A percentile compares a stretch with the other conserved stretches of the same genome.
Evolutionary conservation across 2,113 vertebrate species (phyloP).

Genomic region (Dunckerocampus dactyliophorus): DNA sequence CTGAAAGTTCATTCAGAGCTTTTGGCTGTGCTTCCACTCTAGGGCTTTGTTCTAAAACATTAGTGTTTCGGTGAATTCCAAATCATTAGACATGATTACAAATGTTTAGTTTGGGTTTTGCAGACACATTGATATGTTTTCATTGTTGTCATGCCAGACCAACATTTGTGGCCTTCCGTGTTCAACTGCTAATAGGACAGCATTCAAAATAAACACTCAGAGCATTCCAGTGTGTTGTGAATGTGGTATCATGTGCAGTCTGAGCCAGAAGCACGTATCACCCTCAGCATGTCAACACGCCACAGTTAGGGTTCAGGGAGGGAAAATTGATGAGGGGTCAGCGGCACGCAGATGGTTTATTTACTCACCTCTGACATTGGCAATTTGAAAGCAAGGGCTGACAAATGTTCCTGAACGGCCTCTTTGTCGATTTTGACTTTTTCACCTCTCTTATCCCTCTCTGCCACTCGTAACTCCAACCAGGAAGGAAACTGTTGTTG

Average conservation of each 20-base stretch:
- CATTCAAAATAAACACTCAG: slow-evolving; percentile 29
- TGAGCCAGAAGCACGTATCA: not conserved
- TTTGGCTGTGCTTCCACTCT: no score
- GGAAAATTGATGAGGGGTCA: slow-evolving; percentile 47
- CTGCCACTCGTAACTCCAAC: slow-evolving; percentile 30
- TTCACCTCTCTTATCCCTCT: slow-evolving; percentile 35
- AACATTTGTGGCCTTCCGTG: slow-evolving; percentile 25
- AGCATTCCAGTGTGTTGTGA: slow-evolving; percentile 43
- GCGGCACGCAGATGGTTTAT: slow-evolving; percentile 58
- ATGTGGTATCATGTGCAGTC: slow-evolving; percentile 14
- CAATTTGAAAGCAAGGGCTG: slow-evolving; percentile 41
- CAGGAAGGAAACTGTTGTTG: slow-evolving; percentile 68
- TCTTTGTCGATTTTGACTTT: slow-evolving; percentile 57
- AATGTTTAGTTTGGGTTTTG: slow-evolving; percentile 6
- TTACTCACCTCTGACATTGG: slow-evolving; percentile 67
- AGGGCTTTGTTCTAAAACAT: slow-evolving; percentile 18
- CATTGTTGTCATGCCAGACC: slow-evolving; percentile 39
- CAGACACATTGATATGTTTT: slow-evolving; percentile 46
- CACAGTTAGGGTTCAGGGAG: slow-evolving; percentile 16
- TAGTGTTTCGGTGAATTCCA: slow-evolving; percentile 3
- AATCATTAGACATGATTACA: slow-evolving; percentile 38
- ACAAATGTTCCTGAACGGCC: slow-evolving; percentile 63
- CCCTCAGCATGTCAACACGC: slow-evolving; percentile 11
- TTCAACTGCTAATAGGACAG: slow-evolving; percentile 19
- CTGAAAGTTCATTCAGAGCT: no score